These are phyloP conservation scores for Mythimna loreyi DNA, from an alignment of 2,888 invertebrate genomes.

Conservation along the genomic window DNA sequence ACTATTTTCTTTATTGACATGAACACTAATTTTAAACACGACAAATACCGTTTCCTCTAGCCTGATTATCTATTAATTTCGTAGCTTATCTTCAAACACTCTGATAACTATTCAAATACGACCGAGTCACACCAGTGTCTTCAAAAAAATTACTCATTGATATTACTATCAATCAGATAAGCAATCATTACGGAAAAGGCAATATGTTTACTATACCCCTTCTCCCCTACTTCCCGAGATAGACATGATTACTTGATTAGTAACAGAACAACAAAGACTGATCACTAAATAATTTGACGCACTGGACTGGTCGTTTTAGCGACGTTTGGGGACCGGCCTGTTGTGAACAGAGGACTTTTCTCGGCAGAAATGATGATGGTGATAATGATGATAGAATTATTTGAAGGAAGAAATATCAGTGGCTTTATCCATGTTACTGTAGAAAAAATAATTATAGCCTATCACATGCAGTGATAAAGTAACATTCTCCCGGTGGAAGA, in stretches of 20 bases:
- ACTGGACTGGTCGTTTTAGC: too few relatives aligned
- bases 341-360: too few relatives aligned
- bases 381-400: too few relatives aligned
- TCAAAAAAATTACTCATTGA: slow-evolving; percentile 12
- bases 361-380: too few relatives aligned
- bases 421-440: too few relatives aligned
- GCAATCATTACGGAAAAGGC: slow-evolving; percentile 36
- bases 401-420: too few relatives aligned
- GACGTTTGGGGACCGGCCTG: too few relatives aligned
- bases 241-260: slow-evolving; percentile 6
- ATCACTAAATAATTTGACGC: not conserved
- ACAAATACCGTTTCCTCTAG: not conserved
- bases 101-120: slow-evolving; percentile 13
- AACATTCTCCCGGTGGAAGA: too few relatives aligned
- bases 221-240: not conserved
- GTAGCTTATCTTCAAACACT: slow-evolving; percentile 16
- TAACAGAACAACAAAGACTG: slow-evolving; percentile 1
- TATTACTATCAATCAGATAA: slow-evolving; percentile 37
- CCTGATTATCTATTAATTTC: not conserved
- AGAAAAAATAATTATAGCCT: too few relatives aligned
- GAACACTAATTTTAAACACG: not conserved
- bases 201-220: slow-evolving; percentile 19
- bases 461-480: too few relatives aligned
- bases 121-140: too few relatives aligned
- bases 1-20: not conserved